Evolutionary conservation across 2,888 invertebrate species (phyloP), one percentile per base, ranked within the genome.

Genomic region (Folsomia manolachei): DNA sequence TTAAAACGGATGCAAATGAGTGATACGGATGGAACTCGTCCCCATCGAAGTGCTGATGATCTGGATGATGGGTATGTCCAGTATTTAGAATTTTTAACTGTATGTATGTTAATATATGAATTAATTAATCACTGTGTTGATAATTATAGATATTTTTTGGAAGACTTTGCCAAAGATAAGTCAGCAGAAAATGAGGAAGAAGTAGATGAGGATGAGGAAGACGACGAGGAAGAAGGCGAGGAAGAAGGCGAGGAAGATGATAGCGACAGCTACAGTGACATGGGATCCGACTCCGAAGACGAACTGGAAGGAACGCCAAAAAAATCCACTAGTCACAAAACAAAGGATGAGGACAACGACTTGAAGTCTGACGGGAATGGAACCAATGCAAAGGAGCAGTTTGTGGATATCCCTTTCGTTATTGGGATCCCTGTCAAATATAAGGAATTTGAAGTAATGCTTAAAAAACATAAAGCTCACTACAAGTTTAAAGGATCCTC

Each of bases 1-100:
- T 82, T 91, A 62, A 85, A 87, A 71, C 87, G 97, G 81, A 97
- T 96, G 95, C 86, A 87, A 76, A 75, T 70, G 62, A 60, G n/a
- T 24, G 76, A 76, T 60, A 66, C 71, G 7, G 53, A 53, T n/a
- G 25, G 25, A 56, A n/a, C 14, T 11, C 63, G 70, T 4, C 88
- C 88, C 80, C 93, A 94, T 83, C 86, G 88, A 84, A 90, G 87
- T 74, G 95, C 94, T 0, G 95, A 95, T 85, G 94, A 93, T 83
- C 87, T 95, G 71, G 94, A 94, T 80, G 94, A 94, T 84, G 91
- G 91, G 83, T 86, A 81, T 19, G 7, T 56, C n/a, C n/a, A n/a
- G n/a, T n/a, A n/a, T n/a, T n/a, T n/a, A n/a, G n/a, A n/a, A n/a
- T n/a, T n/a, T n/a, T n/a, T n/a, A n/a, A n/a, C n/a, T n/a, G n/a